Base-by-base conservation (phyloP, 2,113 vertebrate genomes). In the Dendrocopos noguchii region DNA sequence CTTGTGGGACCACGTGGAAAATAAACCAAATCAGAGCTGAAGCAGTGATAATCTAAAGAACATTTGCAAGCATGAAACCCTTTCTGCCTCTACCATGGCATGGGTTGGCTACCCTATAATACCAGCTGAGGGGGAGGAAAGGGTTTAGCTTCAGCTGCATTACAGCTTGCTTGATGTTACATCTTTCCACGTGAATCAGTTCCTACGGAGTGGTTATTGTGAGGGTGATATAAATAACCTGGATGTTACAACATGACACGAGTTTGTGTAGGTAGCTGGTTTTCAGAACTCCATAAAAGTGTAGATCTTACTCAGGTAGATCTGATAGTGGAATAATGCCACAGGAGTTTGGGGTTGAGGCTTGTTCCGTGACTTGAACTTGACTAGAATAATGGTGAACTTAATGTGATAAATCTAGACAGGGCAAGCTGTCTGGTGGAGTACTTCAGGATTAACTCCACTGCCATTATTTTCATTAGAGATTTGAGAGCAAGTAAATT, bases 101-200 rank as follows among this genome's bases (percentile, higher is more conserved):
- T 70, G 59, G 42, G 47, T 73, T 88, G 61, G 63, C 53, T 75
- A 28, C 57, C 31, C 47, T 39, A 6, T 7, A 20, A 16, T 0
- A 20, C 27, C 1, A 46, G 13, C 57, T 47, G 2, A 5, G 0
- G 1, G 17, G 44, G 63, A n/a, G 56, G 16, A 53, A 70, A 20
- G 52, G 42, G 10, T 33, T 67, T 74, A 50, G 25, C 34, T 83
- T 12, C 28, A 31, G 50, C 27, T 78, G 47, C 9, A 1, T 83
- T 63, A 33, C 14, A 57, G 15, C 34, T 68, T 71, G 18, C 29
- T 31, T 34, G 16, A 33, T 73, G 47, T 46, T 52, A 14, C 7
- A 10, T 15, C 39, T 79, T 47, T 52, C 73, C 17, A 5, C 3
- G 21, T 34, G 28, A 64, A 74, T 28, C 14, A 59, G 12, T 42